Conservation (phyloP, 2,113 vertebrate species). For the Zeus faber region DNA sequence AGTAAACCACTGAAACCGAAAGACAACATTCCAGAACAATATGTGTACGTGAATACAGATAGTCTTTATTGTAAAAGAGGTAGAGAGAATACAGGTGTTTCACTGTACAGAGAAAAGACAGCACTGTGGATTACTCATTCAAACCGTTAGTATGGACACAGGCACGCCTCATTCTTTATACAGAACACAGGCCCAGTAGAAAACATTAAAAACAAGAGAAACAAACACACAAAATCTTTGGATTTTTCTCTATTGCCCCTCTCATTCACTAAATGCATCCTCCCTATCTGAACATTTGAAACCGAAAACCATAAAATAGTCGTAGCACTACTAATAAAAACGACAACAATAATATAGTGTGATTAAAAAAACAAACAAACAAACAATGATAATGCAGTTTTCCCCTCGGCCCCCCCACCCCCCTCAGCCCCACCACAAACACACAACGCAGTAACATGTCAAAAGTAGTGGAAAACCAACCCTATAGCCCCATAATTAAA, state of each 20-base stretch:
- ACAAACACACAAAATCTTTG: constrained; percentile 75
- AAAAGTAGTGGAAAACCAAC: constrained; percentile 59
- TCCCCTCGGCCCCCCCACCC: constrained; percentile 21
- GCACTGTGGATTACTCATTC: constrained; percentile 73
- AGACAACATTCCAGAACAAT: too few relatives aligned
- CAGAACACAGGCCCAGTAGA: constrained; percentile 61
- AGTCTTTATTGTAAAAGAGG: constrained; percentile 86
- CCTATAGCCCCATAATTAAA: constrained; percentile 53
- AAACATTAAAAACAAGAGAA: constrained; percentile 60
- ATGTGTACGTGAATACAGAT: constrained; percentile 74
- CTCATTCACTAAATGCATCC: constrained; percentile 64
- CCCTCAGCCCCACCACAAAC: constrained; percentile 29
- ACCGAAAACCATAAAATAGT: constrained; percentile 55
- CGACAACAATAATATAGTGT: constrained; percentile 53
- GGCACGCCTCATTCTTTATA: constrained; percentile 58
- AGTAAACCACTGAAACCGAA: too few relatives aligned
- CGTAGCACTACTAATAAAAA: constrained; percentile 61
- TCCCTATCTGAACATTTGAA: constrained; percentile 61
- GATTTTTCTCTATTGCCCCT: constrained; percentile 77
- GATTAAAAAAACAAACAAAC: constrained; percentile 51
- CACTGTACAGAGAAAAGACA: constrained; percentile 82
- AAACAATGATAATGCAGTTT: constrained; percentile 57
- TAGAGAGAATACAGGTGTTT: constrained; percentile 84
- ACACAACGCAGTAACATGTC: constrained; percentile 62
- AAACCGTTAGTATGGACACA: constrained; percentile 63